phyloP scores from a whole-genome alignment of 2,113 vertebrate genomes.

The Amphiprion percula region DNA sequence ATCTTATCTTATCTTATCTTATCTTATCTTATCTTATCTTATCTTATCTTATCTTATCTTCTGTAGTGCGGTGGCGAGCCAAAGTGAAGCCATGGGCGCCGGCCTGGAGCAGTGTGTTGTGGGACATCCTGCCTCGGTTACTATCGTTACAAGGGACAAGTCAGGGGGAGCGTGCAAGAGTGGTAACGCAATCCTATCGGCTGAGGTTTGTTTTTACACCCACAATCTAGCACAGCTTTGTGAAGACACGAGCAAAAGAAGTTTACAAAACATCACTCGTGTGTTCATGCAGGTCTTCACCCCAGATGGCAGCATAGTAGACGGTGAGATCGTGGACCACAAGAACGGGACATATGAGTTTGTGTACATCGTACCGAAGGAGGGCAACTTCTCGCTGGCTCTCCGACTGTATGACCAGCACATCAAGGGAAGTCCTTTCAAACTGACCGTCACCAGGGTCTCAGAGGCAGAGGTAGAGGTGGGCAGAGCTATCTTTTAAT shows the following conservation, averaged over 20 bases:
- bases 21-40: too few relatives aligned
- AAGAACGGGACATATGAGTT: slow-evolving; percentile 98
- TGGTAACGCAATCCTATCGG: slow-evolving; percentile 94
- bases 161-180: slow-evolving; percentile 95
- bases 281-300: slow-evolving; percentile 86
- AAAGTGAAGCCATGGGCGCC: slow-evolving; percentile 94
- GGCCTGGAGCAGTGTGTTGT: slow-evolving; percentile 94
- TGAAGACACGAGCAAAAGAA: background rate
- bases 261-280: fast-evolving
- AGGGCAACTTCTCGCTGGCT: slow-evolving; percentile 94
- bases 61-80: slow-evolving; percentile 93
- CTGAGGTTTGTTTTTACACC: slow-evolving; percentile 79
- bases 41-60: background rate
- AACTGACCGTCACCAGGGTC: slow-evolving; percentile 89
- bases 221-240: fast-evolving
- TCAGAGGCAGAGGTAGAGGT: slow-evolving; percentile 83
- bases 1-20: too few relatives aligned
- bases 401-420: slow-evolving; percentile 97
- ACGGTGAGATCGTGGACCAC: slow-evolving; percentile 96
- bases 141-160: slow-evolving; percentile 97
- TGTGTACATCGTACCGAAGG: slow-evolving; percentile 94
- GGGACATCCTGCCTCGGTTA: slow-evolving; percentile 93
- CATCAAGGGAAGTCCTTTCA: slow-evolving; percentile 97
- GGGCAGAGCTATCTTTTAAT: background rate
- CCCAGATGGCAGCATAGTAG: slow-evolving; percentile 94